A percentile compares a stretch with the other conserved stretches of the same genome.
phyloP scores from a whole-genome alignment of 2,113 vertebrate genomes.

The Sturnus vulgaris region DNA sequence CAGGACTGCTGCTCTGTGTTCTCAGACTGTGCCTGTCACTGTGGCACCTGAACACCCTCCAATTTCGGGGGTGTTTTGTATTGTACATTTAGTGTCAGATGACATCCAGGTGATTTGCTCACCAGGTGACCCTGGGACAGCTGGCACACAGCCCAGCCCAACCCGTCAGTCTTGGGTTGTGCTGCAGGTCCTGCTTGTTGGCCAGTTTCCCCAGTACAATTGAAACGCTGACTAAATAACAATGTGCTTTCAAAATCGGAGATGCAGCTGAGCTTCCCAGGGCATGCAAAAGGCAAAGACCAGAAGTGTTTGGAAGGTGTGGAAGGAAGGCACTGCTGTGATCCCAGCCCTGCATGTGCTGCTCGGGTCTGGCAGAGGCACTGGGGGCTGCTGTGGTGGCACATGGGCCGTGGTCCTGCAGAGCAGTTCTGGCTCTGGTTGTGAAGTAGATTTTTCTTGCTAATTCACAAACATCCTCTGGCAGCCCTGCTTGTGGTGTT shows the following conservation, averaged over 20 bases:
- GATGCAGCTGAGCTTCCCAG: neutral
- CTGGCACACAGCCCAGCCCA: neutral
- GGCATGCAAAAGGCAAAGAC: neutral
- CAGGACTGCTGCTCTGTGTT: neutral
- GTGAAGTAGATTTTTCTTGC: neutral
- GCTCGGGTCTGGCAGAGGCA: accelerated
- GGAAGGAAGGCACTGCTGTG: accelerated
- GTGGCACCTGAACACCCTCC: neutral
- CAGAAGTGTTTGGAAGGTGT: neutral
- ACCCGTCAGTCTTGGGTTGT: neutral
- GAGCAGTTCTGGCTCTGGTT: neutral
- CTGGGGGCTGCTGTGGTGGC: neutral
- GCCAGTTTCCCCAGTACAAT: neutral
- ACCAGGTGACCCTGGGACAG: neutral
- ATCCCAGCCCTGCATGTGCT: accelerated
- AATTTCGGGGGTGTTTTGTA: neutral
- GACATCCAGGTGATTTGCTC: neutral
- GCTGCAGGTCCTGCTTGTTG: neutral
- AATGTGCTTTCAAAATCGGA: neutral
- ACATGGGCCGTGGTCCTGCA: accelerated
- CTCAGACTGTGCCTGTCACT: neutral
- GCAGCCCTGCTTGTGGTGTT: neutral
- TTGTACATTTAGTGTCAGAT: neutral
- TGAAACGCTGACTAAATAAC: neutral
- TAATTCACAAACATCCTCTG: neutral